Percentiles rank a stretch among this genome's conserved stretches.
Conservation (phyloP, 2,797 vertebrate genomes). For the Rhinatrema bivittatum region DNA sequence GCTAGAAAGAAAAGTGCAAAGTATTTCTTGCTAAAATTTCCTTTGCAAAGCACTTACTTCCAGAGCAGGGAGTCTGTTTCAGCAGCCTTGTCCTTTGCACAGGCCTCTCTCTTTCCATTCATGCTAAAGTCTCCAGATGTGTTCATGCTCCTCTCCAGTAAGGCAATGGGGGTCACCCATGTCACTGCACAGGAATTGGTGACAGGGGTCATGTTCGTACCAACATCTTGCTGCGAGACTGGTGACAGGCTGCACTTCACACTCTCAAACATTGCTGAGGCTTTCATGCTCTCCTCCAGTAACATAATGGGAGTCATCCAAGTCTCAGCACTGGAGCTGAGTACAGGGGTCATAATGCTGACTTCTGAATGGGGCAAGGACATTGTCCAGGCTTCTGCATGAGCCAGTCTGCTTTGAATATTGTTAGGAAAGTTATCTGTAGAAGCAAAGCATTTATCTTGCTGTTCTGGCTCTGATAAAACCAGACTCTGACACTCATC, state of each 20-base stretch:
- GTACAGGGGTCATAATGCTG: background rate
- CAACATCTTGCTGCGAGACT: background rate
- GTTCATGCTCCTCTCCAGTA: constrained; percentile 29
- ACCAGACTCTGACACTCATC: too few species aligned
- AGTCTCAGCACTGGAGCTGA: constrained; percentile 6
- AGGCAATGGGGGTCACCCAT: constrained; percentile 31
- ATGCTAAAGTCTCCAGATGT: constrained; percentile 5
- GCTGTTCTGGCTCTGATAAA: too few species aligned
- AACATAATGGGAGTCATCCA: constrained; percentile 40
- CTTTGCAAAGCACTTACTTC: constrained; percentile 44
- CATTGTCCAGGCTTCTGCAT: too few species aligned
- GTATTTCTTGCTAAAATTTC: too few species aligned
- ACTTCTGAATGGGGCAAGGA: too few species aligned
- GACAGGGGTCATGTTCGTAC: constrained; percentile 11
- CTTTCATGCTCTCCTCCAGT: constrained; percentile 43
- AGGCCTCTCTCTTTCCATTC: background rate
- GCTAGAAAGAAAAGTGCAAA: too few species aligned
- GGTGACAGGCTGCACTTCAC: constrained; percentile 28
- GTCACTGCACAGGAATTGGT: constrained; percentile 8
- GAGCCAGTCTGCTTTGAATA: too few species aligned
- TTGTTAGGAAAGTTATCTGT: too few species aligned
- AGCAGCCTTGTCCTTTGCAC: constrained; percentile 24
- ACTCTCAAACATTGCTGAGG: constrained; percentile 27
- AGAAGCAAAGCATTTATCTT: too few species aligned
- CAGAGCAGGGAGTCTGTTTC: constrained; percentile 43